Base-by-base conservation (phyloP, 2,797 vertebrate genomes). In the Diplodus sargus region DNA sequence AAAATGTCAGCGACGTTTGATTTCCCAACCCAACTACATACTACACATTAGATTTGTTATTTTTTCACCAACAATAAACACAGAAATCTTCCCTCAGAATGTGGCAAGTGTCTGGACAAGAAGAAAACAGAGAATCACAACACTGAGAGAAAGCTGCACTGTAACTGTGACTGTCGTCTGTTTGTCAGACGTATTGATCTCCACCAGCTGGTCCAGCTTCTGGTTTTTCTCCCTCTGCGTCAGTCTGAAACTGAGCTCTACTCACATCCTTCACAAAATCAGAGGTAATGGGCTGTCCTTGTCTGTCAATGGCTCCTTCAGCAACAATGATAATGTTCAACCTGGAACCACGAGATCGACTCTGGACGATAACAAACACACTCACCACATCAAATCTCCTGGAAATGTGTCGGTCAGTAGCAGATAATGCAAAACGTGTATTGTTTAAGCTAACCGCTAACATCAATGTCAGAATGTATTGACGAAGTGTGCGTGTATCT, bases 291-390 rank as follows among this genome's bases (percentile, higher is more conserved):
- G 94, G 74, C 45, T 94, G 96, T 81, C 97, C 96, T 0, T 95
- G 89, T 86, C 82, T 95, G 94, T 98, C 95, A 0, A 95, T 95
- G 22, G 97, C 96, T 0, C 97, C 97, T 86, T 98, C 97, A 0
- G 97, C 97, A 74, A 97, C 97, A 66, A 98, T 98, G 88, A 98
- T 97, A 91, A 98, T 97, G 91, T 98, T 98, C 90, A 98, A 92
- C 81, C 97, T 95, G 56, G 95, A 96, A 88, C 97, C 97, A 0
- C 96, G 95, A 48, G 93, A 91, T 71, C 97, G 96, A 58, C 95
- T 97, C 97, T 98, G 89, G 59, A 79, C 58, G 72, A 80, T 47
- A 79, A 83, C 72, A 90, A 82, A 88, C 70, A 82, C 81, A 89
- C 81, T 85, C n/a, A 65, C 3, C 54, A 39, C 34, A 20, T 76